Conservation (phyloP, 2,888 invertebrate genomes). For the Lithodes maja region DNA sequence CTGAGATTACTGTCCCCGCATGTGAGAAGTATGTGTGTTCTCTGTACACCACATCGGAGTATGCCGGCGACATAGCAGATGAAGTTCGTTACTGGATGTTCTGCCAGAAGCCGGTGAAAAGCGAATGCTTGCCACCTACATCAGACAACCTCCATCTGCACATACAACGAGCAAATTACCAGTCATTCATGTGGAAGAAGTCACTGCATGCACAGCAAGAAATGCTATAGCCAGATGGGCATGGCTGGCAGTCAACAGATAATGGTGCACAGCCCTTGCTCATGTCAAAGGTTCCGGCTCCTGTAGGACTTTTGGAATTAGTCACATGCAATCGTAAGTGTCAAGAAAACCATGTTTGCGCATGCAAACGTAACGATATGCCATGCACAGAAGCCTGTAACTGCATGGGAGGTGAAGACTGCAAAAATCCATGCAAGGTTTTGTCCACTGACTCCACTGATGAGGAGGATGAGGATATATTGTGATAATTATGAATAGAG, state of each 20-base stretch:
- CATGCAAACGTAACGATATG: neutral
- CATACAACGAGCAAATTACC: slow-evolving; percentile 19
- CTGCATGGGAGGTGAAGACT: slow-evolving; percentile 21
- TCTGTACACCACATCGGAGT: neutral
- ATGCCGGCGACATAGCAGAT: slow-evolving; percentile 3
- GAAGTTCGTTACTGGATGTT: slow-evolving; percentile 12
- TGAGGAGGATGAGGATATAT: neutral
- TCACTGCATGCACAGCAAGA: slow-evolving; percentile 12
- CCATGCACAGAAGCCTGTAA: slow-evolving; percentile 1
- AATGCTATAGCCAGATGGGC: slow-evolving; percentile 10
- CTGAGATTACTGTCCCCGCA: slow-evolving; percentile 11
- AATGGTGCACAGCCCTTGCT: neutral
- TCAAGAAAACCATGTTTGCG: slow-evolving; percentile 1
- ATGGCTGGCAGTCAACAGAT: slow-evolving; percentile 19
- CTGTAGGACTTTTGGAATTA: slow-evolving; percentile 11
- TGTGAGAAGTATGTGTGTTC: slow-evolving; percentile 10
- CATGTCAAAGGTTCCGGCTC: neutral
- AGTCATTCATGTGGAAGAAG: neutral
- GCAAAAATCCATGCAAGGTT: neutral
- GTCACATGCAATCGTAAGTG: slow-evolving; percentile 11
- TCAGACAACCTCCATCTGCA: slow-evolving; percentile 16
- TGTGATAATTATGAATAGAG: neutral
- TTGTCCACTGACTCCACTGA: neutral
- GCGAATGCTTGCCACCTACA: slow-evolving; percentile 18
- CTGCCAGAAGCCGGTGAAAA: neutral